These are phyloP conservation scores for Trachymyrmex cornetzi DNA, from an alignment of 1,140 invertebrate species.

Conservation along the genomic window DNA sequence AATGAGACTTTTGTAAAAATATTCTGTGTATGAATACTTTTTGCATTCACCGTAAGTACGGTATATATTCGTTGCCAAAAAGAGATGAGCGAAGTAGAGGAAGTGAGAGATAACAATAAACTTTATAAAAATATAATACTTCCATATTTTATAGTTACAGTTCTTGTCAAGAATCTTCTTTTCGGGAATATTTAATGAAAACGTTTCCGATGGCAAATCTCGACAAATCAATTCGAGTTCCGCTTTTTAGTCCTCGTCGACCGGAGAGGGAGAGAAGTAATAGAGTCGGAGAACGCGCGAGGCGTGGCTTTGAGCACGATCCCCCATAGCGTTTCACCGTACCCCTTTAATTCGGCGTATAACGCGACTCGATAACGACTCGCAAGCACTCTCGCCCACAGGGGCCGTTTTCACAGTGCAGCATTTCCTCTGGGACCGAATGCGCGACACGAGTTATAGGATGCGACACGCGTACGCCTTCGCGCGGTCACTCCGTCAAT, in stretches of 20 bases:
- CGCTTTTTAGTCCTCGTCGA: slow-evolving; percentile 16
- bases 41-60: not conserved
- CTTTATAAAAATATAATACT: not conserved
- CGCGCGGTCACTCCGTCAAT: not conserved
- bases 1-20: too few relatives aligned
- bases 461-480: not conserved
- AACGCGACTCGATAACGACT: slow-evolving; percentile 73
- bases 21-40: too few relatives aligned
- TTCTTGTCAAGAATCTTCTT: not conserved
- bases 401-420: slow-evolving; percentile 60
- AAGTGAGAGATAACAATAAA: not conserved
- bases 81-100: not conserved
- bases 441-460: not conserved
- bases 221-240: slow-evolving; percentile 3
- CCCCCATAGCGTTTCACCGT: slow-evolving; percentile 72
- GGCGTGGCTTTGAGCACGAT: slow-evolving; percentile 72
- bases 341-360: slow-evolving; percentile 74
- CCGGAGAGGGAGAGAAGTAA: slow-evolving; percentile 57
- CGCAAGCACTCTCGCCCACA: slow-evolving; percentile 55
- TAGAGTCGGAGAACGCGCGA: slow-evolving; percentile 61
- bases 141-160: not conserved
- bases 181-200: slow-evolving; percentile 1
- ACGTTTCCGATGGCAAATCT: not conserved
- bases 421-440: slow-evolving; percentile 44
- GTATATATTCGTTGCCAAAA: not conserved